These are phyloP conservation scores for Cladopsammia gracilis DNA, from an alignment of 64 coral and sea anemone species.

Conservation along the genomic window DNA sequence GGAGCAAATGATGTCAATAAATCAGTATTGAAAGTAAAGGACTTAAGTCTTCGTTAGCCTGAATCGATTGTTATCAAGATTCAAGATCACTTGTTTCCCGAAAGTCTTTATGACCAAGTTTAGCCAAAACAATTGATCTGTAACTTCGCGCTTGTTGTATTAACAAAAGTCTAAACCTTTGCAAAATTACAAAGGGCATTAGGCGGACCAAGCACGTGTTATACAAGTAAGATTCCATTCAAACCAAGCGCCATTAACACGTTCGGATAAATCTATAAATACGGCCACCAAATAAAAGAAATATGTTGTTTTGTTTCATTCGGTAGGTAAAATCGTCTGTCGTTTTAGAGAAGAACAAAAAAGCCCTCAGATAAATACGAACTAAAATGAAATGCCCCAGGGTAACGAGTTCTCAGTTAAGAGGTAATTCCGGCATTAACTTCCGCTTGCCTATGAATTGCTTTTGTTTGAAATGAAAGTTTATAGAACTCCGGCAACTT, in stretches of 20 bases:
- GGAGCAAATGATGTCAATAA: too few relatives aligned
- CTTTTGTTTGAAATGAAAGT: not conserved
- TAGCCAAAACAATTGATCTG: too few relatives aligned
- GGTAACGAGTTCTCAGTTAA: too few relatives aligned
- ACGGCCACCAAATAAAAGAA: slow-evolving; percentile 1
- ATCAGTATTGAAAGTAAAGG: too few relatives aligned
- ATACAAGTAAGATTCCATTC: not conserved
- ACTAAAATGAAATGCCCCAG: not conserved
- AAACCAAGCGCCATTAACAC: not conserved
- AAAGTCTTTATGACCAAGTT: too few relatives aligned
- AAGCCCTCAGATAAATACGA: not conserved
- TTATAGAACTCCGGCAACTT: not conserved
- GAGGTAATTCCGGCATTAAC: too few relatives aligned
- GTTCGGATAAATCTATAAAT: not conserved
- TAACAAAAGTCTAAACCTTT: not conserved
- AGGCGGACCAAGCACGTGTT: not conserved
- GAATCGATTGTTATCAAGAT: too few relatives aligned
- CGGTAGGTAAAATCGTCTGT: not conserved
- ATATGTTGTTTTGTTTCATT: not conserved
- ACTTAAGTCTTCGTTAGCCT: too few relatives aligned
- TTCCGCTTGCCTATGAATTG: not conserved
- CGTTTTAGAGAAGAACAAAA: not conserved
- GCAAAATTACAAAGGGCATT: not conserved
- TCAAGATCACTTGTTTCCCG: too few relatives aligned
- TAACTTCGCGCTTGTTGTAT: not conserved